Conservation (phyloP, 2,797 vertebrate species). For the Halcyon leucocephala region DNA sequence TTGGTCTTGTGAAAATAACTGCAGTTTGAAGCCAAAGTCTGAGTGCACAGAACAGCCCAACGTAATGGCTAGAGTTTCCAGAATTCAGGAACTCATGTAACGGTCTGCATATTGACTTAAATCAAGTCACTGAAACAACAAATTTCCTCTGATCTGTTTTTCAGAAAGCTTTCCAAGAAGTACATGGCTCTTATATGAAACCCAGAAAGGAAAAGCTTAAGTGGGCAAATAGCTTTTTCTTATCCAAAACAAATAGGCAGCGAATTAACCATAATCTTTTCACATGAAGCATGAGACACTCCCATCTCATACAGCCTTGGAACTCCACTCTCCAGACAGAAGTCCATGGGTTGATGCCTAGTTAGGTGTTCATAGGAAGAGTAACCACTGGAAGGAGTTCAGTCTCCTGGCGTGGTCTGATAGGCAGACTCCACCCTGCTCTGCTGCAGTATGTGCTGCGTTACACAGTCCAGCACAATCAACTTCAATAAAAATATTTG, state of each 20-base stretch:
- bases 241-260: neutral
- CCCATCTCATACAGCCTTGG: neutral
- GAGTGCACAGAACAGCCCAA: slow-evolving; percentile 1
- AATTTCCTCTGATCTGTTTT: neutral
- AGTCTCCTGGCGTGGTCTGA: accelerated
- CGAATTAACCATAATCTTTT: neutral
- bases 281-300: neutral
- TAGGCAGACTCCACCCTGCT: neutral
- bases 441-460: neutral
- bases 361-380: neutral
- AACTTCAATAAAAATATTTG: neutral
- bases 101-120: neutral
- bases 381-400: neutral
- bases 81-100: neutral
- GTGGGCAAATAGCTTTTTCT: slow-evolving; percentile 1
- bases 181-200: neutral
- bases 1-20: slow-evolving; percentile 55
- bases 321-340: neutral
- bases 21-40: slow-evolving; percentile 31
- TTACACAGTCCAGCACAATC: accelerated
- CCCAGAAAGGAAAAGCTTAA: neutral
- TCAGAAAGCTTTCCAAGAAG: neutral
- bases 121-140: slow-evolving; percentile 1
- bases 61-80: neutral
- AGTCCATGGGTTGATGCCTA: neutral